Conservation (phyloP, 2,888 invertebrate genomes). For the Tiliacea citrago region DNA sequence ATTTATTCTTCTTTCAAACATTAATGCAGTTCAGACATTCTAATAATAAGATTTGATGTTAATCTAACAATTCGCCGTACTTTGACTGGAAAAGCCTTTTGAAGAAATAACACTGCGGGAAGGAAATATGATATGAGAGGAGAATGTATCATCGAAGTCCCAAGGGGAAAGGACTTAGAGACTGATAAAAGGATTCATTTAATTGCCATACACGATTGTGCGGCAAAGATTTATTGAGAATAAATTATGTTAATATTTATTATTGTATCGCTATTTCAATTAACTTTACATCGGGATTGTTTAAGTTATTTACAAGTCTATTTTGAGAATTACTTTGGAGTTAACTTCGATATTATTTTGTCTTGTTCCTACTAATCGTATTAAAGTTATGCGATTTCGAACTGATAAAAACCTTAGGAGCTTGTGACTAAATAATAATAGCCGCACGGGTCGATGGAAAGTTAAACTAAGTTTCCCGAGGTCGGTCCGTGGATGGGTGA, state of each 20-base stretch:
- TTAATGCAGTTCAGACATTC: too few species aligned
- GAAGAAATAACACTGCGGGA: too few species aligned
- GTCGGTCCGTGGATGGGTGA: too few species aligned
- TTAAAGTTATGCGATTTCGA: background rate
- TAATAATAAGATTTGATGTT: too few species aligned
- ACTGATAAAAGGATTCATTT: slow-evolving; percentile 77
- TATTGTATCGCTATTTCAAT: slow-evolving; percentile 69
- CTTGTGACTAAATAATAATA: too few species aligned
- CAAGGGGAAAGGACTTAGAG: slow-evolving; percentile 53
- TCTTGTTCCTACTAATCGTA: too few species aligned
- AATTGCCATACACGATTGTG: slow-evolving; percentile 79
- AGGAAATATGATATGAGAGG: background rate
- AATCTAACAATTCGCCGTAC: too few species aligned
- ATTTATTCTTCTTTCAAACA: too few species aligned
- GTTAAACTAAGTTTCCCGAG: too few species aligned
- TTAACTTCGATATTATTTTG: background rate
- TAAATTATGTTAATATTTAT: slow-evolving; percentile 81
- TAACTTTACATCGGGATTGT: slow-evolving; percentile 63
- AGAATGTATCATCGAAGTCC: background rate
- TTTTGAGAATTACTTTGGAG: slow-evolving; percentile 35
- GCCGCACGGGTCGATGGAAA: too few species aligned
- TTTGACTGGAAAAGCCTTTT: too few species aligned
- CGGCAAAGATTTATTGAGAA: slow-evolving; percentile 75
- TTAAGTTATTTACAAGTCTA: slow-evolving; percentile 54
- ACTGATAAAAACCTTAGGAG: background rate